Evolutionary conservation across 2,797 vertebrate genomes (phyloP), one percentile per base, ranked within the genome.

Genomic region (Catamblyrhynchus diadema): DNA sequence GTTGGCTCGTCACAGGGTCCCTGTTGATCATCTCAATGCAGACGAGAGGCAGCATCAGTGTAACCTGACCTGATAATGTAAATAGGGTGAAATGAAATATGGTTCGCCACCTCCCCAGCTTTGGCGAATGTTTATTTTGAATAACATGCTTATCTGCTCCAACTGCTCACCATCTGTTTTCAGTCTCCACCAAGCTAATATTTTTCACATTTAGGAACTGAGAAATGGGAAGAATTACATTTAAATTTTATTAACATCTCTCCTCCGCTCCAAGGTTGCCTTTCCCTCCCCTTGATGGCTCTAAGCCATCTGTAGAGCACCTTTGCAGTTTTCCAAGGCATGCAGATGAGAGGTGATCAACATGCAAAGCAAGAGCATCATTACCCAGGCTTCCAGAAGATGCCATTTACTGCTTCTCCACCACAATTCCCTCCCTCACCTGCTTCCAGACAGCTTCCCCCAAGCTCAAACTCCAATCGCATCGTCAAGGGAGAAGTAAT

Each of bases 101-200:
- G 97, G 96, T 96, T 97, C 81, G 72, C 93, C 97, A 96, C 94
- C 96, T 96, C 95, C 96, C 97, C 95, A 97, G 97, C 94, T 97
- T 93, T 96, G 97, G 98, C 96, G 98, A 98, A 98, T 98, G 97
- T 98, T 98, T 98, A 98, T 98, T 98, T 97, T 97, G 96, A 98
- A 97, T 97, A 98, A 98, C 97, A 98, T 88, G 97, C 97, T 95
- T 98, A 98, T 98, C 98, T 98, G 97, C 95, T 98, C 97, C 97
- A 98, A 97, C 96, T 98, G 98, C 97, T 98, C 96, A 98, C 98
- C 98, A 99, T 98, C 98, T 99, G 98, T 98, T 98, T 98, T 97
- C 97, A 96, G 94, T 97, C 97, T 98, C 95, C 95, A 97, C 89
- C 94, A 97, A 98, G 97, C 96, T 98, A 97, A 94, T 97, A 97